Base-by-base conservation (phyloP, 1,140 invertebrate species). In the Heterodera schachtii region DNA sequence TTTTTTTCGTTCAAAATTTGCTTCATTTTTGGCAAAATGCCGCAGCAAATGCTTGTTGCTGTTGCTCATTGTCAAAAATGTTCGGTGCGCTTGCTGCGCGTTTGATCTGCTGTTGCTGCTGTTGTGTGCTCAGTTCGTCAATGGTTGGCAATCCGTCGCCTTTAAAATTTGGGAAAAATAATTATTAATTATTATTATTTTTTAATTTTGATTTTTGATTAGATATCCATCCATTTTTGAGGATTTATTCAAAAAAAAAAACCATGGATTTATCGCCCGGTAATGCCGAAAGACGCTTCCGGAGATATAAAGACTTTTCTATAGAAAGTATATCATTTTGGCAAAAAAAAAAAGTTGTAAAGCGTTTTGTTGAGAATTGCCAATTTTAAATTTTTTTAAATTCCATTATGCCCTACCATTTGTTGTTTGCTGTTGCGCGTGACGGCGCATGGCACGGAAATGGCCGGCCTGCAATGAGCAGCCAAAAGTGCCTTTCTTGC, bases 401-500 rank as follows among this genome's bases (percentile, higher is more conserved):
- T 52, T 6, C 49, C 49, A 52, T 6, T 52, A 52, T 52, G 6
- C 6, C 2, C 19, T 71, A 46, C 57, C 57, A 19, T 64, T 64
- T 41, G 69, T 19, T 1, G 69, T 6, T 64, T 71, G 67, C 16
- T 69, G 69, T 46, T 71, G 41, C 31, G 69, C 69, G 19, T 41
- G 69, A 31, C 69, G 69, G 19, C 69, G 69, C 69, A 71, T 71
- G 41, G 69, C 69, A 46, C 69, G 69, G 31, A 71, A 71, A 5
- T 71, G 69, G 5, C 31, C 69, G 8, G 69, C 21, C 69, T 71
- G 69, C 69, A 71, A 7, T 7, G 44, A 71, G 13, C 7, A 11
- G 7, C 44, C 41, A 43, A 71, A 71, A 71, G 21, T 11, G 69
- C 31, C 69, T 71, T 21, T 21, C 67, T 43, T 31, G 67, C n/a